Evolutionary conservation across 2,888 invertebrate species (phyloP).

Genomic region (Lamproptera curius): DNA sequence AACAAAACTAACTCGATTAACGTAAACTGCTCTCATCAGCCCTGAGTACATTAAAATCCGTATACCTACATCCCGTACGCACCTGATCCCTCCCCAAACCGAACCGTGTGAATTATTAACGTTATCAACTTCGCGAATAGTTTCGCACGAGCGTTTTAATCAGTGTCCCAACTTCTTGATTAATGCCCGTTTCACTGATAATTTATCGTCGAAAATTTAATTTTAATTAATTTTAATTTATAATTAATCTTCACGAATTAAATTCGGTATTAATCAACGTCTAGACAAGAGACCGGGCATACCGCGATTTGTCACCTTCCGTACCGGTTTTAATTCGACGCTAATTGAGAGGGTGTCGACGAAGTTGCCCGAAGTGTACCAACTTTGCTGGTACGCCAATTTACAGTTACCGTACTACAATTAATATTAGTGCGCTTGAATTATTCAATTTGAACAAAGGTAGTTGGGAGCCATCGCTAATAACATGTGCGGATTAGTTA

Average conservation of each 20-base stretch:
- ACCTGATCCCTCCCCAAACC: slow-evolving; percentile 57
- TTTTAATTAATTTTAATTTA: slow-evolving; percentile 77
- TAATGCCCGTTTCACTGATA: slow-evolving; percentile 71
- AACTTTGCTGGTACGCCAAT: slow-evolving; percentile 51
- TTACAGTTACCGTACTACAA: slow-evolving; percentile 50
- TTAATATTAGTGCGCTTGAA: slow-evolving; percentile 50
- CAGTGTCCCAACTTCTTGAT: slow-evolving; percentile 80
- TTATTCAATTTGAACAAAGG: slow-evolving; percentile 39
- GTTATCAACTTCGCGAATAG: slow-evolving; percentile 74
- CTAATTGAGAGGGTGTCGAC: slow-evolving; percentile 70
- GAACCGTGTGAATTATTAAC: slow-evolving; percentile 73
- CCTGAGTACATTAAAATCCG: slow-evolving; percentile 13
- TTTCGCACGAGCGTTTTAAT: slow-evolving; percentile 78
- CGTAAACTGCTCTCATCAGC: background rate
- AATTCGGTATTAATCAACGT: slow-evolving; percentile 74
- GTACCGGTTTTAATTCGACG: slow-evolving; percentile 66
- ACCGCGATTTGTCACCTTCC: slow-evolving; percentile 74
- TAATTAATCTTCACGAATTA: slow-evolving; percentile 75
- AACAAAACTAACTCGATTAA: background rate
- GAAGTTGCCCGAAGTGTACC: slow-evolving; percentile 55
- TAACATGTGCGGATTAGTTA: too few species aligned
- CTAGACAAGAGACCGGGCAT: slow-evolving; percentile 57
- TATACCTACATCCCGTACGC: slow-evolving; percentile 30
- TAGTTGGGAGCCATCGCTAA: background rate
- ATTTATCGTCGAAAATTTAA: slow-evolving; percentile 77